phyloP scores from a whole-genome alignment of 2,888 invertebrate genomes.

The Caenorhabditis macrosperma region DNA sequence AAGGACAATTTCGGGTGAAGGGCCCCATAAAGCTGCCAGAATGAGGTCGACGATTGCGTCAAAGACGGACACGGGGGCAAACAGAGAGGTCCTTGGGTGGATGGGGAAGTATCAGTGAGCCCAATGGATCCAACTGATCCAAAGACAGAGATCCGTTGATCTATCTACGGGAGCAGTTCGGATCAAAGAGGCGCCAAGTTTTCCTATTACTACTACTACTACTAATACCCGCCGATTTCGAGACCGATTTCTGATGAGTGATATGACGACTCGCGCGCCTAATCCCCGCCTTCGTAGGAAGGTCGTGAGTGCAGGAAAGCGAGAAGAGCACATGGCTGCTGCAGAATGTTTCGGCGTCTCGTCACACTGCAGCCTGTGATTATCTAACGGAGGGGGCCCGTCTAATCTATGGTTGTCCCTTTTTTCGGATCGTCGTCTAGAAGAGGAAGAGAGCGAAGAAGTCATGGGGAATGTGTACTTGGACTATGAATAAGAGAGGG shows the following conservation, averaged over 20 bases:
- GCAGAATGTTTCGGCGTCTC: slow-evolving; percentile 32
- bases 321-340: neutral
- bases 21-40: slow-evolving; percentile 12
- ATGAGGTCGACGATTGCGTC: neutral
- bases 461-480: slow-evolving; percentile 43
- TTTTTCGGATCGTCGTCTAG: slow-evolving; percentile 11
- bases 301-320: no score
- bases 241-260: no score
- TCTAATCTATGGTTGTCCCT: slow-evolving; percentile 51
- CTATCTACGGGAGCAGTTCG: no score
- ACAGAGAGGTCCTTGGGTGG: neutral
- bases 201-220: no score
- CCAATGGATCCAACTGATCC: no score
- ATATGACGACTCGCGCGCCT: no score
- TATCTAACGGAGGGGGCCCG: slow-evolving; percentile 23
- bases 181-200: no score
- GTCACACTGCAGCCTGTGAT: slow-evolving; percentile 48
- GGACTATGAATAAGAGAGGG: slow-evolving; percentile 48
- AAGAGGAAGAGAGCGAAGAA: slow-evolving; percentile 20
- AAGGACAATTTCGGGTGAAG: slow-evolving; percentile 6
- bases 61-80: slow-evolving; percentile 12
- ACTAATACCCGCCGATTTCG: no score
- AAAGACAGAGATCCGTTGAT: no score
- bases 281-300: no score
- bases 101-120: neutral